phyloP scores from a whole-genome alignment of 2,113 vertebrate genomes.

The Nanger granti region DNA sequence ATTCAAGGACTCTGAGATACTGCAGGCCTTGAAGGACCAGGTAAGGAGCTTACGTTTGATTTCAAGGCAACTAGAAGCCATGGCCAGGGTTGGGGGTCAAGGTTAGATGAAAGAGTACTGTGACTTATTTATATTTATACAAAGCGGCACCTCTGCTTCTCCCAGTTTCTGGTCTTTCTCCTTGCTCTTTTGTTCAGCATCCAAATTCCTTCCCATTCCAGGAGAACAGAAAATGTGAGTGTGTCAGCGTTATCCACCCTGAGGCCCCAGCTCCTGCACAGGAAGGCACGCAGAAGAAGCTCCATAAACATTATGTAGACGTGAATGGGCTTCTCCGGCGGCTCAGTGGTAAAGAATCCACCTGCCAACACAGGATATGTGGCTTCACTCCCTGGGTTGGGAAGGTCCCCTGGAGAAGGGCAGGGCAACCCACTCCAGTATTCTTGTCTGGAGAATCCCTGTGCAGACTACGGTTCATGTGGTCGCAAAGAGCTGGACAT shows the following conservation, averaged over 20 bases:
- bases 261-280: neutral
- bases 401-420: neutral
- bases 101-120: neutral
- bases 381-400: neutral
- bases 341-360: neutral
- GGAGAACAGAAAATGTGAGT: neutral
- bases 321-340: neutral
- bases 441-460: neutral
- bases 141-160: neutral
- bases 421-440: neutral
- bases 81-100: accelerated
- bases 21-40: neutral
- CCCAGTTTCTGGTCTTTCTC: neutral
- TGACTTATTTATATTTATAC: neutral
- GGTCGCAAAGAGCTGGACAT: neutral
- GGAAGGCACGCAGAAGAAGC: neutral
- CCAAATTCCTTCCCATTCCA: neutral
- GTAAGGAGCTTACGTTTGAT: neutral
- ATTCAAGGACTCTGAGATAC: neutral
- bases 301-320: neutral
- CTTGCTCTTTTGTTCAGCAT: neutral
- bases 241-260: too few relatives aligned
- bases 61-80: neutral
- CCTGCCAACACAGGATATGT: neutral
- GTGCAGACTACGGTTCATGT: neutral